phyloP scores from a whole-genome alignment of 2,113 vertebrate genomes.

The Sinocyclocheilus grahami region DNA sequence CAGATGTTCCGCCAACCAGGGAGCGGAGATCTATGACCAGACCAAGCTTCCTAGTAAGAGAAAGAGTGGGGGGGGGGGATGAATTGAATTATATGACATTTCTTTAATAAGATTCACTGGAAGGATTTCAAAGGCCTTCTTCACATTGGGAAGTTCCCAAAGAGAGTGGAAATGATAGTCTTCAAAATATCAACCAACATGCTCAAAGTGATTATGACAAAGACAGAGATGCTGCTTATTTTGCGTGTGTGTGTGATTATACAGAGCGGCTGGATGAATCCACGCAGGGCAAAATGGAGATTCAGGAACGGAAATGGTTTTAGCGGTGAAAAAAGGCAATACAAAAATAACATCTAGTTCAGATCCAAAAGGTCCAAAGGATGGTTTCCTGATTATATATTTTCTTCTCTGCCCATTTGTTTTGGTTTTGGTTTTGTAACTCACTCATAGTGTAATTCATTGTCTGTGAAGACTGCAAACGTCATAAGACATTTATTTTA shows the following conservation, averaged over 20 bases:
- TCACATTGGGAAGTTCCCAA: conserved; percentile 57
- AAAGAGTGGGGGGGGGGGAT: conserved; percentile 11
- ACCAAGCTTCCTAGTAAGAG: conserved; percentile 51
- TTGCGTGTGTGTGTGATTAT: conserved; percentile 34
- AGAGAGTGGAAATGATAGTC: conserved; percentile 59
- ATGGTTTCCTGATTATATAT: conserved; percentile 30
- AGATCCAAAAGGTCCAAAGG: neutral
- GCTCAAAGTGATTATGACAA: conserved; percentile 40
- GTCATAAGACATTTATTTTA: conserved; percentile 18
- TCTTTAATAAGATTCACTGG: conserved; percentile 63
- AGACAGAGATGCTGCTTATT: conserved; percentile 40
- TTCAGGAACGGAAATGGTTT: conserved; percentile 41
- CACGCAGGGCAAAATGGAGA: neutral
- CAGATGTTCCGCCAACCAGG: conserved; percentile 65
- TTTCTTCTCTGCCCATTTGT: neutral
- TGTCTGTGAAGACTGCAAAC: neutral
- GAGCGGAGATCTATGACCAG: conserved; percentile 55
- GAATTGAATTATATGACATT: conserved; percentile 64
- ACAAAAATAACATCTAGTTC: conserved; percentile 33
- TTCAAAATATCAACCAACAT: conserved; percentile 63
- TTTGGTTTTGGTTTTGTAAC: neutral
- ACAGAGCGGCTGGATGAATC: conserved; percentile 18
- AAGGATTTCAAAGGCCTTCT: conserved; percentile 60
- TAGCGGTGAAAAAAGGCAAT: neutral
- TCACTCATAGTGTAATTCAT: neutral